Evolutionary conservation across 2,797 vertebrate genomes (phyloP).

Genomic region (Lates japonicus): DNA sequence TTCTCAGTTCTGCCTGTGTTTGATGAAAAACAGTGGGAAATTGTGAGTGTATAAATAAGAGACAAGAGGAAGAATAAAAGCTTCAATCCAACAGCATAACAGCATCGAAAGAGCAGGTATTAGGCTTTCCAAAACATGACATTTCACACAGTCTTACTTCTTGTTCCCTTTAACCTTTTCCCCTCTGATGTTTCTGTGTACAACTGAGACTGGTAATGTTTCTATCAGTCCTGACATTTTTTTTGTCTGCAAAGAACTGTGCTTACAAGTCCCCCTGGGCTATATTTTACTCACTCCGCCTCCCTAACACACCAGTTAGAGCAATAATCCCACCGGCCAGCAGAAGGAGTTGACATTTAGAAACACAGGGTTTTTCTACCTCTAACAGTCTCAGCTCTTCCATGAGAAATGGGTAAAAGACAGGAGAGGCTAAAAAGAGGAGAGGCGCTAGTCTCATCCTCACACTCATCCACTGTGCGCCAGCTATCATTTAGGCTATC

Average conservation of each 20-base stretch:
- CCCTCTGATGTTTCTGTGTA: slow-evolving; percentile 34
- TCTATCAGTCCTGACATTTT: slow-evolving; percentile 36
- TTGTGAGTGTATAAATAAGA: slow-evolving; percentile 22
- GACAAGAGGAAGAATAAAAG: slow-evolving; percentile 9
- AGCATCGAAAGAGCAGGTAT: slow-evolving; percentile 26
- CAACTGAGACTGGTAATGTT: slow-evolving; percentile 12
- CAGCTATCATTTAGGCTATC: slow-evolving; percentile 63
- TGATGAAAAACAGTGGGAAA: slow-evolving; percentile 32
- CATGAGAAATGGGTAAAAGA: slow-evolving; percentile 56
- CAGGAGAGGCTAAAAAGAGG: slow-evolving; percentile 30
- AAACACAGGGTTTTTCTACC: slow-evolving; percentile 48
- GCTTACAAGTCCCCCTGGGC: slow-evolving; percentile 49
- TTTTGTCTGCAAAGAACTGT: slow-evolving; percentile 13
- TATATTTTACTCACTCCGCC: slow-evolving; percentile 38
- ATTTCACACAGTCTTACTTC: slow-evolving; percentile 31
- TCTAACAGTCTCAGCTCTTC: slow-evolving; percentile 48
- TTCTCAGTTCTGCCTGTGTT: slow-evolving; percentile 32
- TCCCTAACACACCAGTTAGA: slow-evolving; percentile 44
- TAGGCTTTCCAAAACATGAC: slow-evolving; percentile 25
- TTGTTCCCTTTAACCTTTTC: slow-evolving; percentile 45
- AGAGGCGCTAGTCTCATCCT: slow-evolving; percentile 61
- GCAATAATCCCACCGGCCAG: slow-evolving; percentile 39
- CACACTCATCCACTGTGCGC: slow-evolving; percentile 55
- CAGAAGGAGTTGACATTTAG: slow-evolving; percentile 80
- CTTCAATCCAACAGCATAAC: slow-evolving; percentile 37